Evolutionary conservation across 1,140 invertebrate genomes (phyloP), one percentile per base, ranked within the genome.

Genomic region (Zaprionus ghesquierei): DNA sequence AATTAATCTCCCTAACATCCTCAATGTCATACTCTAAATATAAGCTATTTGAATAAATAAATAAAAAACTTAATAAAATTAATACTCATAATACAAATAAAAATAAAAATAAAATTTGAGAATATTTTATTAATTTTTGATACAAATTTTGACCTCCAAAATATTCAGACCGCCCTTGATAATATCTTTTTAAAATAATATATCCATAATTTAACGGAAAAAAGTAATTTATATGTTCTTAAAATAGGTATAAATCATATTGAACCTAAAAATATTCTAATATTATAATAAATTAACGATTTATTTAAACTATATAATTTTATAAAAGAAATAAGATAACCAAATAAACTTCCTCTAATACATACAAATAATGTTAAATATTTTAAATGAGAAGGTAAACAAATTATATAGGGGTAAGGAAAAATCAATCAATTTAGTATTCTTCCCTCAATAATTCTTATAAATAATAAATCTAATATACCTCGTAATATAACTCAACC

Each of bases 31-130:
- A 86, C 93, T 94, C 93, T 94, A 90, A 69, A 56, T 79, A 92
- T 94, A 94, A 94, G 94, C 93, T 94, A 94, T 92, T 92, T 93
- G 92, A 93, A 90, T 92, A 87, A 49, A 81, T 89, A 91, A 86
- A 89, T 85, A 89, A 85, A 90, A 90, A 91, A 81, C 72, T 91
- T 77, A 82, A 75, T 75, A 92, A 90, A 92, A 89, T 78, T 92
- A 86, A 79, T 92, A 85, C 63, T 85, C 91, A 90, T 75, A 89
- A 76, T 81, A 91, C 78, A 92, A 93, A 91, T 81, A 90, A 92
- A 86, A 92, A 86, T 89, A 92, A 49, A 63, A 71, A 63, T 66
- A 70, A 77, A 69, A 29, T 55, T 75, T 68, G 66, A 50, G 74
- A 81, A 79, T 79, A 76, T 58, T 46, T 69, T n/a, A 79, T 2